phyloP scores from a whole-genome alignment of 2,888 invertebrate genomes.

The Monopis laevigella region DNA sequence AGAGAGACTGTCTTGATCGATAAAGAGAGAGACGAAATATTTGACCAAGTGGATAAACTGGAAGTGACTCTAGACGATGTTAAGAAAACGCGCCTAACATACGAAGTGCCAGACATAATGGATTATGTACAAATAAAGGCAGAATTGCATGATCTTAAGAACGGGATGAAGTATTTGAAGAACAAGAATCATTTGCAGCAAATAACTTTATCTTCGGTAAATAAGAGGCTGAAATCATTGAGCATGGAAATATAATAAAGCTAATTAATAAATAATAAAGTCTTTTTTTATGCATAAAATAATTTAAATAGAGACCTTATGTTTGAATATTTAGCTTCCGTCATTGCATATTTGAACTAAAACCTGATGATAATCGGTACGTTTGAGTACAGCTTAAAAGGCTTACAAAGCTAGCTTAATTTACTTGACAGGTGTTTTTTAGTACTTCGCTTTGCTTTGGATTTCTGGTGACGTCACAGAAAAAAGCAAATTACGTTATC shows the following conservation, averaged over 20 bases:
- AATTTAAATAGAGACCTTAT: no score
- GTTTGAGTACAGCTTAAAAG: no score
- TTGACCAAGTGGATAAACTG: conserved; percentile 42
- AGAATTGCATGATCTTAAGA: conserved; percentile 52
- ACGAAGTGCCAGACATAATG: conserved; percentile 65
- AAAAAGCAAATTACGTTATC: no score
- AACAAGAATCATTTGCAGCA: conserved; percentile 43
- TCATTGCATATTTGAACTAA: no score
- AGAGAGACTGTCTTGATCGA: conserved; percentile 44
- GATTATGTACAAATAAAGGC: conserved; percentile 65
- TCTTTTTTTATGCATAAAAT: no score
- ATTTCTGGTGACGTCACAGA: no score
- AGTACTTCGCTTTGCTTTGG: no score
- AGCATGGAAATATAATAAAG: not conserved
- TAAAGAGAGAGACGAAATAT: conserved; percentile 40
- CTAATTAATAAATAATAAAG: no score
- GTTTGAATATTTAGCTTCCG: no score
- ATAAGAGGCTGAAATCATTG: conserved; percentile 28
- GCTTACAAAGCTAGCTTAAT: no score
- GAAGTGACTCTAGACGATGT: conserved; percentile 40
- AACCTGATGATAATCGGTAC: no score
- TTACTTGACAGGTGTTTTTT: no score
- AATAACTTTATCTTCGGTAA: conserved; percentile 40
- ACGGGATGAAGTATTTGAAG: conserved; percentile 39
- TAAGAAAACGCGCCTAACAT: conserved; percentile 41